phyloP scores from a whole-genome alignment of 2,113 vertebrate genomes.

The Laterallus jamaicensis region DNA sequence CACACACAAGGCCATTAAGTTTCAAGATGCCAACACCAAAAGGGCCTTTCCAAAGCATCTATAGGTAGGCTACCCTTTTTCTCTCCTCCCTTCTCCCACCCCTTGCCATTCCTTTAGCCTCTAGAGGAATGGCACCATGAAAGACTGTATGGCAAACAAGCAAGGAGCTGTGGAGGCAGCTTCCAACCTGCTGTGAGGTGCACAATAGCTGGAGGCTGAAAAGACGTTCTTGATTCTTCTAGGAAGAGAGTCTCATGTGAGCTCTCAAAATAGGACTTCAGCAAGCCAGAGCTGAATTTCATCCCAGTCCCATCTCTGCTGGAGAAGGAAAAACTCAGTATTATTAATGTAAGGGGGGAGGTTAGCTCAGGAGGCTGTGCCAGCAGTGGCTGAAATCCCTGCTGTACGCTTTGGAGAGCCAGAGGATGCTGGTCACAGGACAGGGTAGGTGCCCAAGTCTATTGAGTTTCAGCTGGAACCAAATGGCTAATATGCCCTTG shows the following conservation, averaged over 20 bases:
- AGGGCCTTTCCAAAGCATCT: background rate
- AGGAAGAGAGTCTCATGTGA: background rate
- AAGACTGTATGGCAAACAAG: background rate
- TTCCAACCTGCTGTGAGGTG: conserved; percentile 24
- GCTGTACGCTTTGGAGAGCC: background rate
- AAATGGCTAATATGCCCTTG: background rate
- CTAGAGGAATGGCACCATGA: background rate
- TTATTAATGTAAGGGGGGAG: conserved; percentile 34
- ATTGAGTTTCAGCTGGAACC: conserved; percentile 27
- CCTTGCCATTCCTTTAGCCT: background rate
- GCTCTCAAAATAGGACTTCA: conserved; percentile 22
- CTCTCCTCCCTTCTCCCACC: background rate
- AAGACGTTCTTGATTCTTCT: background rate
- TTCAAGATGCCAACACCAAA: background rate
- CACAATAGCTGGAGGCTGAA: background rate
- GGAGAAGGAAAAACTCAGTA: conserved; percentile 50
- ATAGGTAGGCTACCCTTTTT: background rate
- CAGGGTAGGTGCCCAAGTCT: background rate
- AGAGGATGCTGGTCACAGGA: background rate
- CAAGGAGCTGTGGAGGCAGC: background rate
- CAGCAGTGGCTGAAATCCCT: conserved; percentile 24
- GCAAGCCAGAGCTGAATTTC: conserved; percentile 41
- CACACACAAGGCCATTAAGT: background rate
- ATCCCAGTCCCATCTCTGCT: conserved; percentile 9
- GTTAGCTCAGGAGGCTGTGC: background rate